Evolutionary conservation across 1,140 invertebrate genomes (phyloP).

Genomic region (Archegozetes longisetosus): DNA sequence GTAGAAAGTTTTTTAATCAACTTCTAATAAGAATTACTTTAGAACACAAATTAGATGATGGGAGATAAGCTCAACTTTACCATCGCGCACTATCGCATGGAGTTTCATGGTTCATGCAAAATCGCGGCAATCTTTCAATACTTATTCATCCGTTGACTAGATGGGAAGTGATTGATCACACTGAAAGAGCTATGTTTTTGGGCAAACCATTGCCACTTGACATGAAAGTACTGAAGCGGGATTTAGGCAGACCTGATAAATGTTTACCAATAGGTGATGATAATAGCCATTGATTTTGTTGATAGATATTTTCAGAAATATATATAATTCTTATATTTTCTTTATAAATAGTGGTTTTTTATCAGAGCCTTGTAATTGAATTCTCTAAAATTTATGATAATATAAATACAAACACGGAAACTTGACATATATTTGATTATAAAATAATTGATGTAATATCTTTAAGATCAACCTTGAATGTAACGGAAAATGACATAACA

Average conservation of each 20-base stretch:
- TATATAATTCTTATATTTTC: too few relatives aligned
- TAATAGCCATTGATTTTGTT: too few relatives aligned
- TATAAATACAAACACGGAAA: too few relatives aligned
- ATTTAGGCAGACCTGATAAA: background rate
- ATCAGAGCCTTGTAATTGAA: too few relatives aligned
- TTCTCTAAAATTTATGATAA: too few relatives aligned
- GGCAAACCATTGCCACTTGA: background rate
- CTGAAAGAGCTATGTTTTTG: background rate
- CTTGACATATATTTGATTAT: too few relatives aligned
- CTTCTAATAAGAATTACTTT: background rate
- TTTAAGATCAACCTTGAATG: too few relatives aligned
- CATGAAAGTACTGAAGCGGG: background rate
- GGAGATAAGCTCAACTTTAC: background rate
- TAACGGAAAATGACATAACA: too few relatives aligned
- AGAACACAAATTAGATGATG: background rate
- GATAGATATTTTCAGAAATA: too few relatives aligned
- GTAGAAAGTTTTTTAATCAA: too few relatives aligned
- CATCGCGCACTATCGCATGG: background rate
- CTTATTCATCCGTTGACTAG: slow-evolving; percentile 6
- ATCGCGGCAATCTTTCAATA: background rate
- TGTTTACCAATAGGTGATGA: background rate
- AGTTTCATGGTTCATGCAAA: background rate
- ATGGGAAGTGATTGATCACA: slow-evolving; percentile 8
- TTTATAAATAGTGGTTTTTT: too few relatives aligned
- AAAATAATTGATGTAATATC: too few relatives aligned